Conservation (phyloP, 2,888 invertebrate species). For the Lasioglossum malachurum region DNA sequence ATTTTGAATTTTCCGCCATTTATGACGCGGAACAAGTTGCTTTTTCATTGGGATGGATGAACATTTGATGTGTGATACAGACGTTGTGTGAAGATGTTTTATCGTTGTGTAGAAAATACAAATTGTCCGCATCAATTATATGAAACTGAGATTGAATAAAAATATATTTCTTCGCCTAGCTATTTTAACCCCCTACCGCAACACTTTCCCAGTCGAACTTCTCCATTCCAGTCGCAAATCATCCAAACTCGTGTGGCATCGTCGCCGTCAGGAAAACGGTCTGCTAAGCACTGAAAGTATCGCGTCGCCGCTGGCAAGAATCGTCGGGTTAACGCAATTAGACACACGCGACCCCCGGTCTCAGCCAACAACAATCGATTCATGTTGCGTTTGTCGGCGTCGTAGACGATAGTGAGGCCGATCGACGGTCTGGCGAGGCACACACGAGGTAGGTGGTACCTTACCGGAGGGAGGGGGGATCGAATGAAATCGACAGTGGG, state of each 20-base stretch:
- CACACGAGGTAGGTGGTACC: not conserved
- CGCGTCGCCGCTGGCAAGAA: not conserved
- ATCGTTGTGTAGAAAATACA: not conserved
- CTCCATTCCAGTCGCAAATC: not conserved
- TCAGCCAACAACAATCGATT: slow-evolving; percentile 24
- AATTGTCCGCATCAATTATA: not conserved
- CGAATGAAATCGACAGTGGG: slow-evolving; percentile 45
- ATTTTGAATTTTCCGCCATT: not conserved
- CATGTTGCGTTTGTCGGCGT: not conserved
- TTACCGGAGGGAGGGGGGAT: slow-evolving; percentile 8
- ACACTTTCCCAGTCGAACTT: not conserved
- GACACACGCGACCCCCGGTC: slow-evolving; percentile 24
- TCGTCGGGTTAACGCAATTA: slow-evolving; percentile 25
- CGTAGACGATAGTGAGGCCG: not conserved
- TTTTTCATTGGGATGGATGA: not conserved
- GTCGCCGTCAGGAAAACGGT: not conserved
- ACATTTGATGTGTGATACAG: not conserved
- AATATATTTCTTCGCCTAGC: not conserved
- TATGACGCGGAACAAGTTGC: not conserved
- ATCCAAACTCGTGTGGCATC: not conserved
- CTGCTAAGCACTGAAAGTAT: not conserved
- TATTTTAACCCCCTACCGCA: not conserved
- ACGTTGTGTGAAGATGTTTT: not conserved
- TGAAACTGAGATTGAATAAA: not conserved
- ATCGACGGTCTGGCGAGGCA: not conserved